Evolutionary conservation across 2,797 vertebrate genomes (phyloP).

Genomic region (Discoglossus pictus): DNA sequence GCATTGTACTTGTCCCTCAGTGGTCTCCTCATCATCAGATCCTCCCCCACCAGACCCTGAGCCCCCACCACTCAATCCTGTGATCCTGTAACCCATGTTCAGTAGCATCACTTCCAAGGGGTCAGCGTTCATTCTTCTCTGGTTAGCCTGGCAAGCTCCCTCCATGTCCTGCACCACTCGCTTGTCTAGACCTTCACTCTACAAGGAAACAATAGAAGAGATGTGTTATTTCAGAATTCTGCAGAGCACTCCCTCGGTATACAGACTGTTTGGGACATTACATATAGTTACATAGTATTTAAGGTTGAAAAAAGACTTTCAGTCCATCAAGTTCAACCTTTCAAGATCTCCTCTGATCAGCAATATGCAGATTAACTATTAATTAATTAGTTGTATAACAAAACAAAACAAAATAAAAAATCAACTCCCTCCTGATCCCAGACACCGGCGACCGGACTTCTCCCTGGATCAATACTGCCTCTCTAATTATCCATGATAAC

Average conservation of each 20-base stretch:
- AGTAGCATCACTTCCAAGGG: constrained; percentile 97
- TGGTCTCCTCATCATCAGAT: constrained; percentile 93
- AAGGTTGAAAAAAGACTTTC: not conserved
- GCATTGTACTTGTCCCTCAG: constrained; percentile 96
- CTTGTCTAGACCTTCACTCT: constrained; percentile 88
- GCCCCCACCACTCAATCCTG: constrained; percentile 86
- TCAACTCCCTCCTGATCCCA: no score
- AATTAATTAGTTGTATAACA: no score
- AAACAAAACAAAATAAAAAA: no score
- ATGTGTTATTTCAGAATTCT: no score
- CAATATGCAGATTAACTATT: no score
- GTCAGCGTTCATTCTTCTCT: constrained; percentile 96
- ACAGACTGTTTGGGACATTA: no score
- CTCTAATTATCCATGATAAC: no score
- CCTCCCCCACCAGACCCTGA: constrained; percentile 69
- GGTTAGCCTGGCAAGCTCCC: constrained; percentile 93
- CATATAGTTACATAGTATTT: no score
- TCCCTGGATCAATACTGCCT: no score
- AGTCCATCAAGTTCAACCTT: not conserved
- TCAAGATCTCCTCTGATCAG: no score
- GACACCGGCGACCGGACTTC: no score
- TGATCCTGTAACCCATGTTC: constrained; percentile 98
- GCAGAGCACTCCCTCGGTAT: no score
- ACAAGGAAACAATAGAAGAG: constrained; percentile 39
- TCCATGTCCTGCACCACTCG: constrained; percentile 98